These are phyloP conservation scores for Chaetodon trifascialis DNA, from an alignment of 2,113 vertebrate species.

Conservation along the genomic window DNA sequence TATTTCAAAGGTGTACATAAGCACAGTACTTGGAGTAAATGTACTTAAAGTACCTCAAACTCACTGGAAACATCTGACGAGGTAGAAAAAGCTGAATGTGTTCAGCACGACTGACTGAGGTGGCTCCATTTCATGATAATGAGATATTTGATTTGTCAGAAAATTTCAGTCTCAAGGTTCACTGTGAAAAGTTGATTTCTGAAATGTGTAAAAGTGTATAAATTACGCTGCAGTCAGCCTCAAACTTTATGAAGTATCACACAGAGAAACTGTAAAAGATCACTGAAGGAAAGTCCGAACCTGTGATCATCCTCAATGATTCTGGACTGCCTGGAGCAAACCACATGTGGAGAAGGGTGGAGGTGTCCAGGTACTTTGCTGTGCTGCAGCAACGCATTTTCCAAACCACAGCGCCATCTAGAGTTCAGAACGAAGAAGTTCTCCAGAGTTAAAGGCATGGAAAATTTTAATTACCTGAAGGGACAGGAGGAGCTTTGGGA, in stretches of 20 bases:
- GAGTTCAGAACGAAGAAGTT: background rate
- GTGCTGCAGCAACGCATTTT: background rate
- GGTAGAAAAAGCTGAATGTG: too few species aligned
- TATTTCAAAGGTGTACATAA: too few species aligned
- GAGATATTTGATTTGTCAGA: background rate
- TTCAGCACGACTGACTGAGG: too few species aligned
- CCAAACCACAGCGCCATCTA: constrained; percentile 48
- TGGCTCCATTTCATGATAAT: background rate
- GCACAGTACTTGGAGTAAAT: too few species aligned
- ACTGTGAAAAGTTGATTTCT: background rate
- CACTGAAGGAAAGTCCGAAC: too few species aligned
- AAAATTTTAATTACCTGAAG: too few species aligned
- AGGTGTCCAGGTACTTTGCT: too few species aligned
- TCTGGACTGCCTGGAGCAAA: background rate
- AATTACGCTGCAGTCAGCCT: too few species aligned
- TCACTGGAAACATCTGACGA: too few species aligned
- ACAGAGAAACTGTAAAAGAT: background rate
- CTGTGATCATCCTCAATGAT: background rate
- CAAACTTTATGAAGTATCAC: background rate
- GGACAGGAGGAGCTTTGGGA: too few species aligned
- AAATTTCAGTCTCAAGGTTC: background rate
- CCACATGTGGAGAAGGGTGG: too few species aligned
- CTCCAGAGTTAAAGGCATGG: background rate
- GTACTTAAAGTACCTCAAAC: too few species aligned
- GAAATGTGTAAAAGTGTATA: background rate